Evolutionary conservation across 2,888 invertebrate genomes (phyloP), one percentile per base, ranked within the genome.

Genomic region (Xestia xanthographa): DNA sequence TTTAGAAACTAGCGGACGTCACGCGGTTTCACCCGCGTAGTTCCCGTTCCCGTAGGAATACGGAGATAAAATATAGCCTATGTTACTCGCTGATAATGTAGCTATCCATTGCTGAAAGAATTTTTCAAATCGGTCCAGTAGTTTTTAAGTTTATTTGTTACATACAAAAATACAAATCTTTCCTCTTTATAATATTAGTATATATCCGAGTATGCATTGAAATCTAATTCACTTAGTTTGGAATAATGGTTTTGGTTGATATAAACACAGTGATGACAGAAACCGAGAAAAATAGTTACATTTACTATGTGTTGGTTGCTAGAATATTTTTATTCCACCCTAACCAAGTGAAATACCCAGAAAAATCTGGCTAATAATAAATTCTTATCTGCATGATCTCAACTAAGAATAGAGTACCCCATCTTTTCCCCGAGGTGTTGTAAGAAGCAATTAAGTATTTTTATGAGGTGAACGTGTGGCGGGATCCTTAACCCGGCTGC

Each of bases 381-480:
- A 38, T 69, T 79, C 69, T 69, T 80, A 84, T 82, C 82, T 82
- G 45, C 73, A 79, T 81, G 69, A 84, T 84, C 84, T 75, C 45
- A n/a, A 56, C 75, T 69, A 75, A 70, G 60, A 82, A 82, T 80
- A 82, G 75, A 75, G 41, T 60, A 83, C 81, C 84, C 79, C 80
- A 72, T 70, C 70, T 74, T 70, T 84, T 84, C 80, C 80, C 82
- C 66, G 56, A 80, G 80, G 84, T 75, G 82, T 80, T 82, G 75
- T 80, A 84, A 80, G 82, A 82, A 85, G 85, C 82, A 82, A 82
- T 82, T 82, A 82, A 75, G 63, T 66, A 70, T 85, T 82, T 82
- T 82, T 82, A 82, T 75, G 85, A 85, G 85, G 85, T 75, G 82
- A 85, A 82, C 81, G 85, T 85, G 82, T 75, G 82, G 82, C 66